Evolutionary conservation across 2,888 invertebrate species (phyloP).

Genomic region (Seladonia tumulorum): DNA sequence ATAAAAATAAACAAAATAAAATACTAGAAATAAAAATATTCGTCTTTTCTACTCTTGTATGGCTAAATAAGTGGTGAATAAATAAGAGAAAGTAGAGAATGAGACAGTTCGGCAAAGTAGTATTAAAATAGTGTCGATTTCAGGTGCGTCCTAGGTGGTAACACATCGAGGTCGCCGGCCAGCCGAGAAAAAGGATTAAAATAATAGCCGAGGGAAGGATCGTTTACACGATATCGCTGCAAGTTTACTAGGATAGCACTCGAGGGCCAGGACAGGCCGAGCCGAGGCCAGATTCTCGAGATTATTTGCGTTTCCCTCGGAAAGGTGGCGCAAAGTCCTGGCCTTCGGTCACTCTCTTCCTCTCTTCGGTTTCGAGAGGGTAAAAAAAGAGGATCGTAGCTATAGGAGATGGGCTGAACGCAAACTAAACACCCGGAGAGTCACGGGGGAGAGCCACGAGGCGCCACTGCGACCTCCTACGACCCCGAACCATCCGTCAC

Average conservation of each 20-base stretch:
- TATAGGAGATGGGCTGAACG: conserved; percentile 56
- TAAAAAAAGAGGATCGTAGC: conserved; percentile 36
- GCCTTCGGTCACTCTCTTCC: conserved; percentile 24
- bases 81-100: neutral
- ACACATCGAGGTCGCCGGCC: neutral
- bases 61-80: neutral
- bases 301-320: conserved; percentile 72
- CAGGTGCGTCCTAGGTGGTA: neutral
- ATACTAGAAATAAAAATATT: too few species aligned
- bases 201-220: conserved; percentile 34
- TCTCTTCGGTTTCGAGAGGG: conserved; percentile 16
- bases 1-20: too few species aligned
- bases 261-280: conserved; percentile 27
- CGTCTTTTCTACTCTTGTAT: too few species aligned
- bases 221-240: conserved; percentile 41
- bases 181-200: conserved; percentile 17
- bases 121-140: neutral
- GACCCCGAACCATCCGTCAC: conserved; percentile 76
- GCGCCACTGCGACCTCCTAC: conserved; percentile 75
- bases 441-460: conserved; percentile 57
- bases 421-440: conserved; percentile 70
- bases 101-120: neutral
- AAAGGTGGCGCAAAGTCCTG: conserved; percentile 60
- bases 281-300: conserved; percentile 34
- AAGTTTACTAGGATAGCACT: conserved; percentile 61